These are phyloP conservation scores for Phoxinus dragarum DNA, from an alignment of 2,797 vertebrate species.

Conservation along the genomic window DNA sequence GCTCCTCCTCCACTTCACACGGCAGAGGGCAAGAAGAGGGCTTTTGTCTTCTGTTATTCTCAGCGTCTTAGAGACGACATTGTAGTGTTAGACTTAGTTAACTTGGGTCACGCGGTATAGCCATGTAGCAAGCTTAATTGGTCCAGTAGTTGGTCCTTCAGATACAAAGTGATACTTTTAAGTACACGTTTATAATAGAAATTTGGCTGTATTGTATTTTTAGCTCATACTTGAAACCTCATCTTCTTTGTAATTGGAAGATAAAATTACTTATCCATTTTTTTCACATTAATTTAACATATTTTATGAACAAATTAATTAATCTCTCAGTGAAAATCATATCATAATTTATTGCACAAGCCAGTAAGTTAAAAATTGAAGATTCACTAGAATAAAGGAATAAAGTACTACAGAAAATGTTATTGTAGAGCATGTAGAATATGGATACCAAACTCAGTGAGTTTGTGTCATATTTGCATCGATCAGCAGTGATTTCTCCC, in stretches of 20 bases:
- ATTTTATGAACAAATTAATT: neutral
- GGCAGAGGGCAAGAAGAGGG: slow-evolving; percentile 40
- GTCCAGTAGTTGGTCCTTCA: neutral
- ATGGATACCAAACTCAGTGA: neutral
- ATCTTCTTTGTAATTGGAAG: neutral
- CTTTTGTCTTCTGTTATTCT: slow-evolving; percentile 52
- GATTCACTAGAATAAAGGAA: neutral
- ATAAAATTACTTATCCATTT: neutral
- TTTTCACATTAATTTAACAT: neutral
- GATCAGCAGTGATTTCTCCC: slow-evolving; percentile 34
- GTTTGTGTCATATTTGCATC: slow-evolving; percentile 40
- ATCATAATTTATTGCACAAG: slow-evolving; percentile 2
- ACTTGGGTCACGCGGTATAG: neutral
- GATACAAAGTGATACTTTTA: neutral
- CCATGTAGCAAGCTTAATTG: neutral
- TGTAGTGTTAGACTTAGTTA: slow-evolving; percentile 10
- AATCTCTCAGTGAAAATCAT: slow-evolving; percentile 2
- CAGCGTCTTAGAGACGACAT: slow-evolving; percentile 9
- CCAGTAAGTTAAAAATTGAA: neutral
- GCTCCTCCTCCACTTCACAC: slow-evolving; percentile 55
- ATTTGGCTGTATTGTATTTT: neutral
- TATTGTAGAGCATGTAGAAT: neutral
- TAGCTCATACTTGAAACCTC: neutral
- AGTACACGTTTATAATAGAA: neutral
- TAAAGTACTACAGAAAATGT: neutral